A percentile compares a stretch with the other conserved stretches of the same genome.
Conservation (phyloP, 2,797 vertebrate species). For the Enteromius radiatus region DNA sequence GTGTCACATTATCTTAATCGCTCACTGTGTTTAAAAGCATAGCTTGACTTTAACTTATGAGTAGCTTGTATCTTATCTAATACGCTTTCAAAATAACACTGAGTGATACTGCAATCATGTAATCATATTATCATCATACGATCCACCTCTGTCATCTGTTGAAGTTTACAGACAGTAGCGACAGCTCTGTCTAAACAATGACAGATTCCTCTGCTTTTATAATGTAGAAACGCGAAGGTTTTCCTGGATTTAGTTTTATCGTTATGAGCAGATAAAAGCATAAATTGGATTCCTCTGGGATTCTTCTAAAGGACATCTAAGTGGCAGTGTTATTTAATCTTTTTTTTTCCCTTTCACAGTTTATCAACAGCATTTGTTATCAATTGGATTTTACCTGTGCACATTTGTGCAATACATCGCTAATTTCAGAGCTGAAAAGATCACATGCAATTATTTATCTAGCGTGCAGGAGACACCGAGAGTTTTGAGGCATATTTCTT, state of each 20-base stretch:
- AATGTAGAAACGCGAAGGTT: slow-evolving; percentile 57
- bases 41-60: background rate
- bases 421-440: slow-evolving; percentile 51
- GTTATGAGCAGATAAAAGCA: slow-evolving; percentile 1
- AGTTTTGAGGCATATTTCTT: slow-evolving; percentile 59
- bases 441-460: slow-evolving; percentile 61
- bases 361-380: slow-evolving; percentile 31
- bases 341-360: background rate
- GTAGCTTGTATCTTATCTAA: background rate
- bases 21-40: background rate
- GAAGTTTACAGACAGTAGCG: slow-evolving; percentile 66
- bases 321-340: slow-evolving; percentile 41
- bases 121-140: slow-evolving; percentile 52
- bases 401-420: slow-evolving; percentile 23
- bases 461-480: slow-evolving; percentile 14
- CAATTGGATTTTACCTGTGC: slow-evolving; percentile 19
- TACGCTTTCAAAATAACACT: background rate
- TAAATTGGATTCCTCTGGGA: slow-evolving; percentile 16
- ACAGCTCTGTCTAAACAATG: slow-evolving; percentile 58
- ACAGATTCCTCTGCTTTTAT: slow-evolving; percentile 69
- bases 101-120: slow-evolving; percentile 19
- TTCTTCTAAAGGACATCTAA: slow-evolving; percentile 22
- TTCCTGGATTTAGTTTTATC: slow-evolving; percentile 68
- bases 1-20: background rate
- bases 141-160: slow-evolving; percentile 68